Conservation (phyloP, 37 sponge, comb jelly and placozoan species). For the Crambe crambe region DNA sequence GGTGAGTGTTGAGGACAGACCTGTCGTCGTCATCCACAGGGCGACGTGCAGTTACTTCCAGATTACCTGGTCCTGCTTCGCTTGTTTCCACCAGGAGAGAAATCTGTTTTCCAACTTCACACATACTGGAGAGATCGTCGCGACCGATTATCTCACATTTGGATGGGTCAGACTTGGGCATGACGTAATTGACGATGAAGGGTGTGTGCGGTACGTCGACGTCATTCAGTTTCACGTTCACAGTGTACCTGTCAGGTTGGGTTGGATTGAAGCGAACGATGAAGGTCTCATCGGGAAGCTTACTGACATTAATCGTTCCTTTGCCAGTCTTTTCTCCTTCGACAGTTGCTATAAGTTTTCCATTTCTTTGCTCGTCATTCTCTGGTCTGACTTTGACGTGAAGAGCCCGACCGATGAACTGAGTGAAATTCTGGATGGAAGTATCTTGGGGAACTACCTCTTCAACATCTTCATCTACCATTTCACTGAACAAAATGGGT, state of each 20-base stretch:
- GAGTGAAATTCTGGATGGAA: slow-evolving; percentile 2
- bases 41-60: slow-evolving; percentile 16
- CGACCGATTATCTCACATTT: slow-evolving; percentile 34
- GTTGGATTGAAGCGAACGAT: slow-evolving; percentile 45
- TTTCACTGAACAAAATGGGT: background rate
- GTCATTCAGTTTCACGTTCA: slow-evolving; percentile 35
- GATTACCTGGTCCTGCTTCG: slow-evolving; percentile 36
- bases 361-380: slow-evolving; percentile 12
- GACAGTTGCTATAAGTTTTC: slow-evolving; percentile 27
- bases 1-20: background rate
- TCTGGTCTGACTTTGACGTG: slow-evolving; percentile 14
- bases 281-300: background rate
- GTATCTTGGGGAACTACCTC: background rate
- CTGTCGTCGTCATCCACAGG: background rate
- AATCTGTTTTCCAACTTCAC: slow-evolving; percentile 17
- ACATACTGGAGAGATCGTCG: slow-evolving; percentile 12
- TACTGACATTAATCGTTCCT: background rate
- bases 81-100: slow-evolving; percentile 7
- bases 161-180: slow-evolving; percentile 30
- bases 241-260: slow-evolving; percentile 54
- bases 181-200: slow-evolving; percentile 49
- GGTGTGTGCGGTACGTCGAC: slow-evolving; percentile 45
- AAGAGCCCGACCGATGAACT: slow-evolving; percentile 21
- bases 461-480: slow-evolving; percentile 1
- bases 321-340: slow-evolving; percentile 45